Evolutionary conservation across 53 echinoderm and acorn worm genomes (phyloP).

Genomic region (Pentamera pediparva): DNA sequence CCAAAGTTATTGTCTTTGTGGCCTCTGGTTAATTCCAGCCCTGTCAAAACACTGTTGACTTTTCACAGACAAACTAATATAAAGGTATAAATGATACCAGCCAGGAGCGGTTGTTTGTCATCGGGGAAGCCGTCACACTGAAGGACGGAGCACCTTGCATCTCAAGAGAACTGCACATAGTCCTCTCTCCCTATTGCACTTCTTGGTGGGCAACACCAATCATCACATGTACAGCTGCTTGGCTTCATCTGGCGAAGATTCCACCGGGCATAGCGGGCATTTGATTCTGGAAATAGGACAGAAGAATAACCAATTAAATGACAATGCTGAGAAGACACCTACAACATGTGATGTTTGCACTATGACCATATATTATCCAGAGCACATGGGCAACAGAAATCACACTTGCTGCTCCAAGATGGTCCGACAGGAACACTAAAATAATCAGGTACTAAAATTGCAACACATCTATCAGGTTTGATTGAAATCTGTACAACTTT

Average conservation of each 20-base stretch:
- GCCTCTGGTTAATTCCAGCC: too few species aligned
- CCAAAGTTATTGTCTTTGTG: too few species aligned
- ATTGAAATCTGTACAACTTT: too few species aligned
- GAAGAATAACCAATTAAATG: slow-evolving; percentile 1
- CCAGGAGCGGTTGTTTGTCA: neutral
- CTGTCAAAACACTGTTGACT: too few species aligned
- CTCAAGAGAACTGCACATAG: neutral
- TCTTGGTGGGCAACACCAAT: neutral
- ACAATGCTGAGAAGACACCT: too few species aligned
- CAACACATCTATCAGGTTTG: too few species aligned
- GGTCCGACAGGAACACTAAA: too few species aligned
- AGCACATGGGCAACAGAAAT: too few species aligned
- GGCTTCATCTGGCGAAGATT: slow-evolving; percentile 82
- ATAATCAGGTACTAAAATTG: too few species aligned
- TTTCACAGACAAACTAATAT: neutral
- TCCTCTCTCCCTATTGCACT: neutral
- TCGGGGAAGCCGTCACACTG: neutral
- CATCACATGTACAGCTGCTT: slow-evolving; percentile 70
- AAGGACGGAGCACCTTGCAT: neutral
- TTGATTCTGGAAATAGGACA: slow-evolving; percentile 66
- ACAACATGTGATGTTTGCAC: too few species aligned
- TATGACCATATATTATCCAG: too few species aligned
- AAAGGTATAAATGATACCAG: neutral
- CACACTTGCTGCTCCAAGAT: too few species aligned
- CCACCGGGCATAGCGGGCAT: slow-evolving; percentile 90